phyloP scores from a whole-genome alignment of 2,113 vertebrate genomes.

The Castor canadensis region DNA sequence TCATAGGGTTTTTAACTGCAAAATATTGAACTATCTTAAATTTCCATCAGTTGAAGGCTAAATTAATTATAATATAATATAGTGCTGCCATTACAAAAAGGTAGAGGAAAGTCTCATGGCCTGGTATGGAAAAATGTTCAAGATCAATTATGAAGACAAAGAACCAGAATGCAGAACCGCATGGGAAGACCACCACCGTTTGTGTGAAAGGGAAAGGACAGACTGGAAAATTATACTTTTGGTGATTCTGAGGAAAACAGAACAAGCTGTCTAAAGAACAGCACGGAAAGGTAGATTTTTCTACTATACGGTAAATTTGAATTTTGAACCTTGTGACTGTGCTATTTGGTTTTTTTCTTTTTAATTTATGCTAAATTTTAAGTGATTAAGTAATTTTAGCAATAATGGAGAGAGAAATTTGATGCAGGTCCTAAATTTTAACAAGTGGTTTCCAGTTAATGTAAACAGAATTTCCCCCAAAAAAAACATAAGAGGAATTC shows the following conservation, averaged over 20 bases:
- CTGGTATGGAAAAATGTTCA: constrained; percentile 16
- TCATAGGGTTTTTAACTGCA: constrained; percentile 14
- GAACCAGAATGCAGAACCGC: not conserved
- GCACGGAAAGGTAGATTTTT: not conserved
- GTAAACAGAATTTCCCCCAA: not conserved
- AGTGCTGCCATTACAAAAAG: not conserved
- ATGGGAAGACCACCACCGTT: not conserved
- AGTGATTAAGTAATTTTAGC: not conserved
- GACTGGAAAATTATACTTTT: not conserved
- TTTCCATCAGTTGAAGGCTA: not conserved
- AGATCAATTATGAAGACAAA: constrained; percentile 1
- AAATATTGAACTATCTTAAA: constrained; percentile 11
- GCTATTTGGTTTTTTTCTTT: not conserved
- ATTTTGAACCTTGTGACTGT: not conserved
- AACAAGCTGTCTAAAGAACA: not conserved
- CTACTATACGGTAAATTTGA: not conserved
- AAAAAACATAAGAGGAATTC: not conserved
- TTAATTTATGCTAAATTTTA: constrained; percentile 29
- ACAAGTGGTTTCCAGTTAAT: not conserved
- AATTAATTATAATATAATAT: not conserved
- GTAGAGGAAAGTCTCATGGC: not conserved
- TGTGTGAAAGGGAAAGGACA: not conserved
- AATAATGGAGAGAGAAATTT: not conserved
- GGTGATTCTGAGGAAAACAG: not conserved
- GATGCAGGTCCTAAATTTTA: not conserved